Conservation (phyloP, 2,797 vertebrate species). For the Hydrolagus colliei region DNA sequence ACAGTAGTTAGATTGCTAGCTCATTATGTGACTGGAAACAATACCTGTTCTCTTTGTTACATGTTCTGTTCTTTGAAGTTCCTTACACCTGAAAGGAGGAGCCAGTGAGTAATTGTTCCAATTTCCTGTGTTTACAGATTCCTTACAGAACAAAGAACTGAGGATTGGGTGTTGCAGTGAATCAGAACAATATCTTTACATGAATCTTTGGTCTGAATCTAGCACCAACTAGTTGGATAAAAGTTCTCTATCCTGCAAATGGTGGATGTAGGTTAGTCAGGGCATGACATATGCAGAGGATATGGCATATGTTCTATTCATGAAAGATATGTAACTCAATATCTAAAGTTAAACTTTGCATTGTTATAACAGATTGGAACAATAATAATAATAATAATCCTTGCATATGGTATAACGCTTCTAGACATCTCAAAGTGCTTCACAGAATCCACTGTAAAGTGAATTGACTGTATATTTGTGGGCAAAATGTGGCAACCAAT, state of each 20-base stretch:
- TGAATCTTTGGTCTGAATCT: neutral
- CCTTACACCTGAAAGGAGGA: neutral
- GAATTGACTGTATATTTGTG: too few relatives aligned
- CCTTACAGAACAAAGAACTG: neutral
- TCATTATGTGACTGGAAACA: neutral
- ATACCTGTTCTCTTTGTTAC: neutral
- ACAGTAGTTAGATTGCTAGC: neutral
- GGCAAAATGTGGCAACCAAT: too few relatives aligned
- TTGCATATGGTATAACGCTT: too few relatives aligned
- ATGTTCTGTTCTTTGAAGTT: constrained; percentile 15
- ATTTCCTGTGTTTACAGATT: constrained; percentile 18
- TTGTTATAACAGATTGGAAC: too few relatives aligned
- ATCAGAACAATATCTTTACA: neutral
- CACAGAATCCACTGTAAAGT: too few relatives aligned
- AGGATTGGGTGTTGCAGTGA: neutral
- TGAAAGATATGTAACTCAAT: too few relatives aligned
- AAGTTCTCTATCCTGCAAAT: neutral
- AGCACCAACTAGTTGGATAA: neutral
- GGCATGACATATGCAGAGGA: too few relatives aligned
- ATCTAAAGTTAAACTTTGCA: too few relatives aligned
- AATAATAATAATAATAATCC: too few relatives aligned
- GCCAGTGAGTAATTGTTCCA: neutral
- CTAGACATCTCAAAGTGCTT: too few relatives aligned
- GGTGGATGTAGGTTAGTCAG: too few relatives aligned
- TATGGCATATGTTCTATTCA: too few relatives aligned